These are phyloP conservation scores for Cybosia mesomella DNA, from an alignment of 2,888 invertebrate species.

Conservation along the genomic window DNA sequence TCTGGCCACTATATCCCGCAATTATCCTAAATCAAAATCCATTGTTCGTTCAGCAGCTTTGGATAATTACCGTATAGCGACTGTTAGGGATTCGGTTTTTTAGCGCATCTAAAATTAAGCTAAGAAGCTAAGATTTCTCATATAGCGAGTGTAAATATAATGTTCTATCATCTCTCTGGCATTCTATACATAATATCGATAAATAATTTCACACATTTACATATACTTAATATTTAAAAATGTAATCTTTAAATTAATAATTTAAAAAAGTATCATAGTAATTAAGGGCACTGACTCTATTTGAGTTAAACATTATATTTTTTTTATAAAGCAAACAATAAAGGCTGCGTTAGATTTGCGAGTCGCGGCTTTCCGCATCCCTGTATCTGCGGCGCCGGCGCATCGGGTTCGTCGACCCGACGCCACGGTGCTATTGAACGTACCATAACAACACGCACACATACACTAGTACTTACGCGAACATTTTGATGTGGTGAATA, in stretches of 20 bases:
- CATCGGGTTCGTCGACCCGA: slow-evolving; percentile 78
- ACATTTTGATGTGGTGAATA: slow-evolving; percentile 50
- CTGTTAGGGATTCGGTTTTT: background rate
- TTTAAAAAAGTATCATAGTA: background rate
- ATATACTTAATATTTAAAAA: background rate
- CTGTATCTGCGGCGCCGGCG: slow-evolving; percentile 77
- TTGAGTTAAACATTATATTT: slow-evolving; percentile 27
- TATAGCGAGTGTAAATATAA: background rate
- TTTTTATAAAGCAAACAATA: slow-evolving; percentile 42
- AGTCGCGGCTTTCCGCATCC: slow-evolving; percentile 65
- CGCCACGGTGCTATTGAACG: slow-evolving; percentile 82
- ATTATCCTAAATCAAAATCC: too few relatives aligned
- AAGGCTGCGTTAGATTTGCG: slow-evolving; percentile 54
- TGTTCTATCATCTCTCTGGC: background rate
- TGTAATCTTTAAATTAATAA: background rate
- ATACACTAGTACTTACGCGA: slow-evolving; percentile 40
- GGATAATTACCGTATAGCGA: too few relatives aligned
- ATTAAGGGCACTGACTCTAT: slow-evolving; percentile 39
- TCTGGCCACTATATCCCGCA: too few relatives aligned
- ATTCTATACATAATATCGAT: background rate
- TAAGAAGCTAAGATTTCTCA: background rate
- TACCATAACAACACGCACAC: slow-evolving; percentile 74
- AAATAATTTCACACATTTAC: background rate
- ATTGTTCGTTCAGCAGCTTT: too few relatives aligned
- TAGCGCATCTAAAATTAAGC: background rate